These are phyloP conservation scores for Parasteatoda tepidariorum DNA, from an alignment of 1,140 invertebrate genomes.

Conservation along the genomic window DNA sequence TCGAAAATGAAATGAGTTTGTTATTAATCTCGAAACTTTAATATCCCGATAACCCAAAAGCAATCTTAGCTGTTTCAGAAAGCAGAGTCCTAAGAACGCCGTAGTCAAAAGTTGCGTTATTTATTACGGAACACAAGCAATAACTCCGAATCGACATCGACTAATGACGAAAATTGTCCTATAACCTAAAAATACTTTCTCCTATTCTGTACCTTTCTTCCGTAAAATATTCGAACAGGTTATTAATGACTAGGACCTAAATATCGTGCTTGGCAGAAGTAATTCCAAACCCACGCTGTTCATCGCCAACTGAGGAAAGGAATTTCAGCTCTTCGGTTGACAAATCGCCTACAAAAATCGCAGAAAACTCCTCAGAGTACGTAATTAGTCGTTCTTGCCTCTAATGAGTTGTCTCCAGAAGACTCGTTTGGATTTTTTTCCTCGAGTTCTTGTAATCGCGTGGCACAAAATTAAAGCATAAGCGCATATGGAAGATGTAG, in stretches of 20 bases:
- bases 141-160: conserved; percentile 9
- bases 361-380: conserved; percentile 16
- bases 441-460: conserved; percentile 14
- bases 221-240: background rate
- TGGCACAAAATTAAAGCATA: conserved; percentile 12
- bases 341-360: conserved; percentile 56
- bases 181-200: conserved; percentile 47
- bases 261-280: conserved; percentile 31
- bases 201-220: background rate
- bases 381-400: conserved; percentile 51
- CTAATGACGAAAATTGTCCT: conserved; percentile 38
- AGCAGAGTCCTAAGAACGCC: background rate
- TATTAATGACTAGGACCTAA: conserved; percentile 46
- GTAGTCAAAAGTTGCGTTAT: background rate
- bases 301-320: background rate
- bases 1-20: background rate
- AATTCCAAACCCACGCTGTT: conserved; percentile 18
- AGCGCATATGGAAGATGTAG: background rate
- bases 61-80: background rate
- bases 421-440: conserved; percentile 12
- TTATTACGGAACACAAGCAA: background rate
- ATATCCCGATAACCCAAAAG: background rate
- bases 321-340: conserved; percentile 38
- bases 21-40: background rate
- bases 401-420: conserved; percentile 49